phyloP scores from a whole-genome alignment of 2,797 vertebrate genomes.

The Smutsia temminckii region DNA sequence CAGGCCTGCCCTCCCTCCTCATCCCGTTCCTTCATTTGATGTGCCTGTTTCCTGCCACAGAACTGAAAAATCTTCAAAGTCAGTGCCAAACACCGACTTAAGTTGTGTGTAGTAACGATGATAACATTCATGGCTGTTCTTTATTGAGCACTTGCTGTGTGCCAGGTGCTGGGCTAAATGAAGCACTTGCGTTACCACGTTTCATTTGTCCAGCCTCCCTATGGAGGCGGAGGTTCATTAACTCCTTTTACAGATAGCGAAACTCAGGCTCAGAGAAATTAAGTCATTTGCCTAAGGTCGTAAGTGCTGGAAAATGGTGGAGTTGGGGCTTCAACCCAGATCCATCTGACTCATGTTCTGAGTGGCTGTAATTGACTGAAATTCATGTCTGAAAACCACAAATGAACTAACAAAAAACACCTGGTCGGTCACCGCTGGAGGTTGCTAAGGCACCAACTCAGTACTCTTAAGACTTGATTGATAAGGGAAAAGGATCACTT shows the following conservation, averaged over 20 bases:
- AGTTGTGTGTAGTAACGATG: not conserved
- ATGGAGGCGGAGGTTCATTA: not conserved
- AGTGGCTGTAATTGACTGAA: not conserved
- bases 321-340: not conserved
- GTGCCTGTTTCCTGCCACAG: not conserved
- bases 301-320: not conserved
- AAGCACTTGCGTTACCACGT: not conserved
- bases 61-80: not conserved
- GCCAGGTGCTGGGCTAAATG: not conserved
- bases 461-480: not conserved
- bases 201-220: not conserved
- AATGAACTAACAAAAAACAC: not conserved
- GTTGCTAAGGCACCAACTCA: not conserved
- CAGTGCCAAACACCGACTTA: not conserved
- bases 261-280: not conserved
- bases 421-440: not conserved
- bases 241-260: not conserved
- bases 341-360: not conserved
- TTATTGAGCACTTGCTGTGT: not conserved
- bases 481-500: not conserved
- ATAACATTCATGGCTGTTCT: not conserved
- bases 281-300: not conserved
- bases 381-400: not conserved
- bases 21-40: not conserved
- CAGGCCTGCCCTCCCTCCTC: no score